Evolutionary conservation across 1,140 invertebrate species (phyloP), one percentile per base, ranked within the genome.

Genomic region (Zaprionus ornatus): DNA sequence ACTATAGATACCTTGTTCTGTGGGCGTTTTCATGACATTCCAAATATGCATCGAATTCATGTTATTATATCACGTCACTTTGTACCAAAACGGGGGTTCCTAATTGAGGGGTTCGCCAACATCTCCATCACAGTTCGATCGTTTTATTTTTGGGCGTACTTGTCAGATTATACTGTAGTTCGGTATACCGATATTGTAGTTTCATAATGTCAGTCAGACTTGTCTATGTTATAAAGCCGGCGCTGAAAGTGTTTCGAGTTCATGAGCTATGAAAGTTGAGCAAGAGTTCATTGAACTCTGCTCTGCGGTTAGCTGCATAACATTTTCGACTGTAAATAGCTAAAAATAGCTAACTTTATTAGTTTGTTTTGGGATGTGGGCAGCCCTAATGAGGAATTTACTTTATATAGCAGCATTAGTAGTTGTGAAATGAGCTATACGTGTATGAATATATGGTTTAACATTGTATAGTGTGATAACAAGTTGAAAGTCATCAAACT

Each of bases 21-120:
- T 74, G 68, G 81, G 76, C 72, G 69, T 65, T 57, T 65, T 87
- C 67, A 73, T 82, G 72, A 63, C 80, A 69, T 83, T 68, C 84
- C 77, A 87, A 83, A 88, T 86, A 77, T 77, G 80, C 60, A 45
- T 45, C 65, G 77, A 86, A 86, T 87, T 57, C 52, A 62, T 74
- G 69, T 87, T 74, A 86, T 86, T 86, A 86, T 56, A 37, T 60
- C 62, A 62, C 54, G 15, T 54, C 50, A 69, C 64, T 63, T 74
- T 55, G 32, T 66, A 54, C 52, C 66, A 48, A 23, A 74, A 82
- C 71, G 70, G 79, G 63, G 29, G 29, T 32, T 32, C 40, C 72
- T 66, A 80, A 74, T 88, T 83, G 72, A 42, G 42, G 55, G 52
- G 21, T 50, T 42, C 52, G 21, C 19, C 19, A 29, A 3, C 13